phyloP scores from a whole-genome alignment of 2,888 invertebrate genomes.

The Harmothoe impar region DNA sequence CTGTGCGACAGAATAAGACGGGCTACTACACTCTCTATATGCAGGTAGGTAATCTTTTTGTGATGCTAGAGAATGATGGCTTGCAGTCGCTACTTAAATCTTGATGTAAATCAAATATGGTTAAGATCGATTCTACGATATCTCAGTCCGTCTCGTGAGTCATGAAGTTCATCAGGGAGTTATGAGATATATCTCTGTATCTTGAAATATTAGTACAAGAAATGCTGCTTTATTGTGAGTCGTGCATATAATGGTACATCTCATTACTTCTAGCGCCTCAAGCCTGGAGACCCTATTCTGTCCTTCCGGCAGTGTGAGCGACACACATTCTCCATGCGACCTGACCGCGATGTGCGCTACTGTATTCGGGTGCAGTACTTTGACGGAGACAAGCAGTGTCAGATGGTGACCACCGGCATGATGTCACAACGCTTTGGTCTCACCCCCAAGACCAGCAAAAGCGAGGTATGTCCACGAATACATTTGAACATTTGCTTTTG shows the following conservation, averaged over 20 bases:
- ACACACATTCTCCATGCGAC: slow-evolving; percentile 81
- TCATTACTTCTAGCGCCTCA: slow-evolving; percentile 75
- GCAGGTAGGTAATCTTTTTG: too few relatives aligned
- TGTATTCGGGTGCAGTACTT: slow-evolving; percentile 78
- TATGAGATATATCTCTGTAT: not conserved
- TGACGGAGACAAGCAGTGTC: slow-evolving; percentile 71
- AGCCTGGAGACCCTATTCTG: slow-evolving; percentile 79
- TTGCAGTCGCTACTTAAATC: too few relatives aligned
- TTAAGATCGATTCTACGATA: not conserved
- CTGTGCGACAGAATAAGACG: slow-evolving; percentile 69
- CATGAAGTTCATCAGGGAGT: not conserved
- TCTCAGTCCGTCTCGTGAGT: not conserved
- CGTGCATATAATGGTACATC: not conserved
- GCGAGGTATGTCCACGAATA: slow-evolving; percentile 66
- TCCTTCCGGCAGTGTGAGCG: slow-evolving; percentile 81
- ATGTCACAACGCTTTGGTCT: slow-evolving; percentile 79
- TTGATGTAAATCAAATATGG: too few relatives aligned
- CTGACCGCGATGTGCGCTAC: slow-evolving; percentile 79
- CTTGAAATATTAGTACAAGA: too few relatives aligned
- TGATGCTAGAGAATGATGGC: too few relatives aligned
- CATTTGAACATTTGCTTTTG: too few relatives aligned
- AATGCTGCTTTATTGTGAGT: too few relatives aligned
- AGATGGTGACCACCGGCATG: slow-evolving; percentile 74
- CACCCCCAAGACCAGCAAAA: slow-evolving; percentile 65
- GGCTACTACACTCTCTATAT: slow-evolving; percentile 66